Base-by-base conservation (phyloP, 2,797 vertebrate species). In the Hephaestus fuliginosus region DNA sequence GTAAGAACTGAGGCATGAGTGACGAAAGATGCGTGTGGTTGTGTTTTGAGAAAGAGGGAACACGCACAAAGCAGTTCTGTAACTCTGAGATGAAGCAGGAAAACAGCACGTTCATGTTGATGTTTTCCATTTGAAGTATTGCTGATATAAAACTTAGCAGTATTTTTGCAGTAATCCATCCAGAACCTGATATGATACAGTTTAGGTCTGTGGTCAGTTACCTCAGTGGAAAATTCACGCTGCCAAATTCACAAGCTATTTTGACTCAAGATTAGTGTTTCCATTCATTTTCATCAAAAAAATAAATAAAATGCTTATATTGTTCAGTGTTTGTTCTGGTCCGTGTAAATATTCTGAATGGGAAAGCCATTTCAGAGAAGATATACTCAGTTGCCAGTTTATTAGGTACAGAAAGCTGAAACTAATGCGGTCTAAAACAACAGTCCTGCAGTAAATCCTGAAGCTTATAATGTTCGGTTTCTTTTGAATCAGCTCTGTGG, bases 21-120 rank as follows among this genome's bases (percentile, higher is more conserved):
- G 76, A 82, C 80, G 74, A 77, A 89, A 87, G 66, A 73, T 60
- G 65, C 66, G 48, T 74, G 52, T 63, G 66, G 58, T 66, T 74
- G 66, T 33, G 46, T 74, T 81, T 67, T 25, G 39, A 58, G 30
- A 76, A 67, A 61, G 70, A 51, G 44, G 25, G 18, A 36, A 62
- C 56, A 48, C 12, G 53, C 48, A 65, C n/a, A 58, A 12, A 58
- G 48, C 20, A 44, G 22, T 55, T 78, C 14, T 64, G 1, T 51
- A 69, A 65, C 28, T 76, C 68, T 71, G 44, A 78, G 39, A 69
- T 43, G 60, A 83, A 62, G n/a, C 62, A 78, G 64, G 60, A 65
- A 68, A 78, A 74, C 28, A 55, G 12, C 41, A 49, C 15, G 30
- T 61, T 64, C 28, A 51, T 41, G 65, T 41, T 68, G 56, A 68